Evolutionary conservation across 2,888 invertebrate genomes (phyloP).

Genomic region (Melanotus villosus): DNA sequence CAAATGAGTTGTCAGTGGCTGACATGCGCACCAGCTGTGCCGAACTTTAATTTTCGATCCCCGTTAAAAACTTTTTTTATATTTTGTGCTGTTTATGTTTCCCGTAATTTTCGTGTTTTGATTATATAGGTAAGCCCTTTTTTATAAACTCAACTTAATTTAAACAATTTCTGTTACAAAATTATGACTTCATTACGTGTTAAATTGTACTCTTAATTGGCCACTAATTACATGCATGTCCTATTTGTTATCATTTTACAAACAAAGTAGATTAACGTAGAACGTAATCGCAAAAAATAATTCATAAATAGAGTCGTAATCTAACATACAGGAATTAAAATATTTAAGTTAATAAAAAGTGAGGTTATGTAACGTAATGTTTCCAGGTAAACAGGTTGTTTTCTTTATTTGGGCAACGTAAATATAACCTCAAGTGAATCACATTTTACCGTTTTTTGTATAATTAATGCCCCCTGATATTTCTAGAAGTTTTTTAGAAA

Average conservation of each 20-base stretch:
- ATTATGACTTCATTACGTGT: too few species aligned
- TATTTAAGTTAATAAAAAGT: neutral
- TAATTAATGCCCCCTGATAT: neutral
- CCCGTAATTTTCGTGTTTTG: too few species aligned
- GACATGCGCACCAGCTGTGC: too few species aligned
- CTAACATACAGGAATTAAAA: neutral
- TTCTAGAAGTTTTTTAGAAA: neutral
- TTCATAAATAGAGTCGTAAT: neutral
- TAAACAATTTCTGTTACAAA: too few species aligned
- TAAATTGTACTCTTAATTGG: conserved; percentile 7
- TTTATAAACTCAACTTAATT: too few species aligned
- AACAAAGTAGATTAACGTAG: neutral
- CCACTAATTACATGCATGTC: conserved; percentile 37
- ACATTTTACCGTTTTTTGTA: neutral
- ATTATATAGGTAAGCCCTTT: too few species aligned
- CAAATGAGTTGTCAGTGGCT: too few species aligned
- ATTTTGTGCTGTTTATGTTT: too few species aligned
- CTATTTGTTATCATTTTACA: conserved; percentile 29
- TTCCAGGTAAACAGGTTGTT: conserved; percentile 42
- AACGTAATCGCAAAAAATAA: neutral
- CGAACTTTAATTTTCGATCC: too few species aligned
- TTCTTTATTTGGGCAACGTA: conserved; percentile 33
- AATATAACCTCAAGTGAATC: conserved; percentile 11
- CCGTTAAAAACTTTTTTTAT: too few species aligned
- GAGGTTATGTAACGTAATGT: conserved; percentile 42